Evolutionary conservation across 1,140 invertebrate genomes (phyloP), one percentile per base, ranked within the genome.

Genomic region (Heterodera carotae): DNA sequence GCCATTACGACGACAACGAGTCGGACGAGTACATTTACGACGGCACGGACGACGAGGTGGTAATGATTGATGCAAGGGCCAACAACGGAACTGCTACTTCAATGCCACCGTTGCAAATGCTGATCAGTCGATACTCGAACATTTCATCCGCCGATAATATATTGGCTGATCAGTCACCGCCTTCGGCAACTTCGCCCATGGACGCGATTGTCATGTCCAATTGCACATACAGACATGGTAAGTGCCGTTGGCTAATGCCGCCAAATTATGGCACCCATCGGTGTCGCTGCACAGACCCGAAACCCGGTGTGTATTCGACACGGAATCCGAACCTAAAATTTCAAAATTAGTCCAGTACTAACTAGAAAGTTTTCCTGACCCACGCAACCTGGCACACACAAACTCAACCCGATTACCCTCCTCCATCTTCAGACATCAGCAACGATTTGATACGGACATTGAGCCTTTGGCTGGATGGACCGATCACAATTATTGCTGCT

Each of bases 401-500:
- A 36, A 53, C 22, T 0, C 18, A 12, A 31, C 1, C 27, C 6
- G 12, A 22, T 8, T 27, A 2, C 3, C 25, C 34, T 33, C 10
- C 29, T 53, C 33, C 31, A 12, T 69, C 53, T 48, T 27, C 1
- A 70, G 82, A 84, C 36, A 60, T 56, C 25, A 67, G 66, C 53
- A 36, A 75, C 18, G 64, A 69, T 27, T 31, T 79, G 36, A 78
- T 84, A 39, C 60, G 73, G 5, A 25, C 67, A 10, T 18, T 84
- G 31, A 78, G 82, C 18, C 39, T 84, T 25, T 77, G 68, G 27
- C 34, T 83, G n/a, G 82, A 83, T 56, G 81, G 81, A 2, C 81
- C 81, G 31, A 59, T 83, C 5, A 83, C 82, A 12, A 60, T 83
- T 15, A 48, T 85, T 36, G 83, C 77, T 22, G 81, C 83, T 29